Base-by-base conservation (phyloP, 2,888 invertebrate species). In the Apomyelois bistriatella region DNA sequence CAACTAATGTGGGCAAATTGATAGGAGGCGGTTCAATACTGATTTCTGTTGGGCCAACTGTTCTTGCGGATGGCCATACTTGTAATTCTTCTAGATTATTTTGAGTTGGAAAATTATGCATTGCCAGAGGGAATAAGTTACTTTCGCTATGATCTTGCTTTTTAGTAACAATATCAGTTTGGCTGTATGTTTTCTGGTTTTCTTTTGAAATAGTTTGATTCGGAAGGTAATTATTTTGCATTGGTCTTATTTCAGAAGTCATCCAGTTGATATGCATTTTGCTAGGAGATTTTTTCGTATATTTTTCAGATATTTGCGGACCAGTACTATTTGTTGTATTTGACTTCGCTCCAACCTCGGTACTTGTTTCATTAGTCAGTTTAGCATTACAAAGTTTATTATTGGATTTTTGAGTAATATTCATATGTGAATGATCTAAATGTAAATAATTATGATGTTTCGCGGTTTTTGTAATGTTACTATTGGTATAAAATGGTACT, bases 241-340 rank as follows among this genome's bases (percentile, higher is more conserved):
- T 77, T 12, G 89, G 78, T 58, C 88, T 79, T 42, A 80, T 79
- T 76, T 90, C 90, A 13, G 90, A 90, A 15, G 90, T 90, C 90
- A 90, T 90, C 90, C 90, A 90, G 63, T 90, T 90, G 32, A 90
- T 90, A 57, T 89, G 90, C 82, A 82, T 88, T 77, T 90, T 90
- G 54, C 65, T 85, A 0, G 87, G 85, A 5, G 85, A 85, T 58
- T 89, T 90, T 60, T 90, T 90, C 0, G 83, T 81, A 63, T 78
- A 88, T 58, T 89, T 89, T 54, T 89, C 89, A 36, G 77, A 58
- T 51, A 75, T 61, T 56, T 81, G 76, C 53, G 70, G 66, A 22
- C 69, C 68, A 8, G 61, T 61, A 52, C 70, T 68, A 62, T 74
- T 74, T 5, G 13, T 13, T 38, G 37, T 15, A 8, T 71, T 58